These are phyloP conservation scores for Diploscapter pachys DNA, from an alignment of 1,140 invertebrate genomes.

Conservation along the genomic window DNA sequence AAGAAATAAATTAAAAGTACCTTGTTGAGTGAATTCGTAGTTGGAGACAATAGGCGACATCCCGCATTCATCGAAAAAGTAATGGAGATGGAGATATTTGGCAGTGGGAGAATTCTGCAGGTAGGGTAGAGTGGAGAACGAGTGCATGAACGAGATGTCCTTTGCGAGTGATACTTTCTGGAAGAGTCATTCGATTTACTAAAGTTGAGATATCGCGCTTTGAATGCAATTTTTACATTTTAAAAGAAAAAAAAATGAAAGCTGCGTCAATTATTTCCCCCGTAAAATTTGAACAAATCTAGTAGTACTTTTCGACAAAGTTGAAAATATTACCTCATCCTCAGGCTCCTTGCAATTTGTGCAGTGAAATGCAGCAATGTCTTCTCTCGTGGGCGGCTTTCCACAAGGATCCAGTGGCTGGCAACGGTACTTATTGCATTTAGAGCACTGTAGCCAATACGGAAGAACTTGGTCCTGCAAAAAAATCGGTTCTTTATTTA, in stretches of 20 bases:
- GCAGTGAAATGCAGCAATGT: slow-evolving; percentile 18
- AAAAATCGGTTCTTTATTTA: not conserved
- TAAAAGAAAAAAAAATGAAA: slow-evolving; percentile 20
- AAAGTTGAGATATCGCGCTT: no score
- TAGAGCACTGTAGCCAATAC: slow-evolving; percentile 60
- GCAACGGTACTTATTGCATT: slow-evolving; percentile 59
- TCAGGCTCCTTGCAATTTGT: slow-evolving; percentile 41
- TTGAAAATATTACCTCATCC: slow-evolving; percentile 51
- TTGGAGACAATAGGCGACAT: slow-evolving; percentile 54
- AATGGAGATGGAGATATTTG: slow-evolving; percentile 58
- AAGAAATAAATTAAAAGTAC: slow-evolving; percentile 18
- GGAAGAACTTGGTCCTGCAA: slow-evolving; percentile 58
- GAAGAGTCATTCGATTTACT: not conserved
- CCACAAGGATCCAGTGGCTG: slow-evolving; percentile 37
- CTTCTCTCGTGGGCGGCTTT: slow-evolving; percentile 18
- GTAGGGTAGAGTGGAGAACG: slow-evolving; percentile 51
- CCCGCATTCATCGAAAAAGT: slow-evolving; percentile 62
- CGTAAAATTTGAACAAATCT: no score
- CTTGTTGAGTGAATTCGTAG: not conserved
- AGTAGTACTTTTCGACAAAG: no score
- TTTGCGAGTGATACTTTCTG: slow-evolving; percentile 23
- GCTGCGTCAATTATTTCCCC: not conserved
- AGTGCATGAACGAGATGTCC: slow-evolving; percentile 54
- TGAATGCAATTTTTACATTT: no score
- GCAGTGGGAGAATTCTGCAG: slow-evolving; percentile 61